Evolutionary conservation across 2,113 vertebrate genomes (phyloP).

Genomic region (Vombatus ursinus): DNA sequence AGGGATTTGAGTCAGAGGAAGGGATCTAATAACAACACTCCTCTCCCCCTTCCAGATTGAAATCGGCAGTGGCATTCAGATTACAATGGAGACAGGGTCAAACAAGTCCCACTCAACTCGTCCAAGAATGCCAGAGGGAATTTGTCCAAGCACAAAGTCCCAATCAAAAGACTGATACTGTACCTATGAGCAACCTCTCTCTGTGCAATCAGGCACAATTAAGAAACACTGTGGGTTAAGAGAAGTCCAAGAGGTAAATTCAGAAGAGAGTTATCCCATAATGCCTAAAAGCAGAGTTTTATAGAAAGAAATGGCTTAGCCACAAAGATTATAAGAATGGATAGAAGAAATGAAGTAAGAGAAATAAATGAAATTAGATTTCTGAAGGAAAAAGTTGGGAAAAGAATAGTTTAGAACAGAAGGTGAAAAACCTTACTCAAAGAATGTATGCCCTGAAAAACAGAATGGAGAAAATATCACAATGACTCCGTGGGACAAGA

Average conservation of each 20-base stretch:
- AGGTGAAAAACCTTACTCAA: neutral
- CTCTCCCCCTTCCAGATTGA: neutral
- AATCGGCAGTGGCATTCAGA: neutral
- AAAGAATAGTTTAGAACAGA: neutral
- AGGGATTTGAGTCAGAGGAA: neutral
- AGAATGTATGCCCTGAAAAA: neutral
- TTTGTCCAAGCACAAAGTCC: neutral
- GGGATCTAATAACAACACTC: neutral
- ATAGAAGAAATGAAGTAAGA: neutral
- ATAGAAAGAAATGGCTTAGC: neutral
- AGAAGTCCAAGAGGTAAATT: neutral
- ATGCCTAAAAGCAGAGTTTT: neutral
- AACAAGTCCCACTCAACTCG: neutral
- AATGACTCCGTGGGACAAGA: neutral
- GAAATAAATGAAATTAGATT: neutral
- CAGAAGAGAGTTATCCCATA: neutral
- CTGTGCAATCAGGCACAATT: neutral
- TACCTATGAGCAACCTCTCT: neutral
- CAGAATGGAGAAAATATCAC: neutral
- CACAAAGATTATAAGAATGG: neutral
- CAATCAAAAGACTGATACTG: neutral
- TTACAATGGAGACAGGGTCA: neutral
- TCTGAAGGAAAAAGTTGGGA: neutral
- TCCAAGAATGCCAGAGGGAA: neutral
- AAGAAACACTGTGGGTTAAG: neutral